Conservation (phyloP, 1,140 invertebrate genomes). For the Tyrophagus putrescentiae region DNA sequence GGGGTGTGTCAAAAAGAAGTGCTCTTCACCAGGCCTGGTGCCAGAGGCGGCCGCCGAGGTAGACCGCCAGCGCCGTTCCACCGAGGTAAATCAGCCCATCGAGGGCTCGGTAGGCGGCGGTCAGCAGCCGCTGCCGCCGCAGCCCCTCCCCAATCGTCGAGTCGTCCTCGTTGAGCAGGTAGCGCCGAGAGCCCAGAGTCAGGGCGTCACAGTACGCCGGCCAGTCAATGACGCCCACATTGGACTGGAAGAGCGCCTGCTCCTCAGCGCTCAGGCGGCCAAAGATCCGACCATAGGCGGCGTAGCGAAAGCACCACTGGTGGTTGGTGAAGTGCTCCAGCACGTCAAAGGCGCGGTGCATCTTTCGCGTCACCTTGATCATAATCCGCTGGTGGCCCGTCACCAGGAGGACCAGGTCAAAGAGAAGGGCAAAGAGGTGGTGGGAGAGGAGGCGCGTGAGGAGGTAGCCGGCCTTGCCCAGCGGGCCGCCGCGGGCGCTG, state of each 20-base stretch:
- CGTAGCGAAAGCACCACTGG: constrained; percentile 63
- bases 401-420: constrained; percentile 18
- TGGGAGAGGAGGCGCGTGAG: constrained; percentile 14
- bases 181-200: constrained; percentile 6
- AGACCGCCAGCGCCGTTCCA: no score
- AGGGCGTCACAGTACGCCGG: constrained; percentile 41
- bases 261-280: constrained; percentile 5
- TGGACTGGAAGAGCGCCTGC: constrained; percentile 42
- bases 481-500: neutral
- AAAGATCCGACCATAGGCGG: constrained; percentile 46
- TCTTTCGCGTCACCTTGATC: constrained; percentile 9
- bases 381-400: constrained; percentile 8
- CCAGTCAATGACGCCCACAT: constrained; percentile 52
- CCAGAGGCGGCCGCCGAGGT: no score
- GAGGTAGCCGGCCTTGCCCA: neutral
- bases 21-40: no score
- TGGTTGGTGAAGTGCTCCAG: constrained; percentile 58
- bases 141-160: constrained; percentile 28
- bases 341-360: constrained; percentile 37
- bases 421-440: constrained; percentile 10
- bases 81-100: no score
- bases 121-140: neutral
- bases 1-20: no score
- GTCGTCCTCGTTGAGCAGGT: constrained; percentile 23
- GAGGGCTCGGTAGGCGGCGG: no score